A percentile compares a stretch with the other conserved stretches of the same genome.
phyloP scores from a whole-genome alignment of 64 coral and sea anemone species.

The Montipora sp. region DNA sequence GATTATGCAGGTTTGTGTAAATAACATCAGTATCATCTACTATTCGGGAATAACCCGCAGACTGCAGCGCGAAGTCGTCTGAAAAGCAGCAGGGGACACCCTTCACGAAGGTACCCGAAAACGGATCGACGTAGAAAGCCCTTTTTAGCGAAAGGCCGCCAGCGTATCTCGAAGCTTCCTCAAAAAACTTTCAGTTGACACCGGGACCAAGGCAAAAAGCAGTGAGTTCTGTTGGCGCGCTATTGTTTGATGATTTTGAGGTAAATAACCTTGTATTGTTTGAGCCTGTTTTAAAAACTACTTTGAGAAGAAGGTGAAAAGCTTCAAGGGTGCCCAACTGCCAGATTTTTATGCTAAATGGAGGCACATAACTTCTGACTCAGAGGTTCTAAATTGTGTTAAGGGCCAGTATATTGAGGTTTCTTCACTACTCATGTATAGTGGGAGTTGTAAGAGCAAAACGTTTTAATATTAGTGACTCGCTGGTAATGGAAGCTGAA shows the following conservation, averaged over 20 bases:
- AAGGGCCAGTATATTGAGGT: slow-evolving; percentile 29
- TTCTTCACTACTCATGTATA: not conserved
- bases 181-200: not conserved
- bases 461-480: slow-evolving; percentile 27
- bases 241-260: no score
- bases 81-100: not conserved
- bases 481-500: slow-evolving; percentile 23
- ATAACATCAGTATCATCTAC: no score
- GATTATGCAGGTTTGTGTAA: no score
- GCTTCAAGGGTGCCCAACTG: not conserved
- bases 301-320: no score
- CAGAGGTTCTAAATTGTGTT: slow-evolving; percentile 1
- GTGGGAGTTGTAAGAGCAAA: not conserved
- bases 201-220: no score
- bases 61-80: no score
- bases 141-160: slow-evolving; percentile 32
- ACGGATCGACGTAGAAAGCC: slow-evolving; percentile 4
- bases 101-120: not conserved
- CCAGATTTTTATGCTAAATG: slow-evolving; percentile 4
- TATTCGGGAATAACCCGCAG: no score
- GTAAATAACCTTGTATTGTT: no score
- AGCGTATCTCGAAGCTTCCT: slow-evolving; percentile 14
- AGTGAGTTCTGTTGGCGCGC: no score
- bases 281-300: no score
- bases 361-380: slow-evolving; percentile 13